Evolutionary conservation across 2,797 vertebrate species (phyloP).

Genomic region (Taeniopygia guttata): DNA sequence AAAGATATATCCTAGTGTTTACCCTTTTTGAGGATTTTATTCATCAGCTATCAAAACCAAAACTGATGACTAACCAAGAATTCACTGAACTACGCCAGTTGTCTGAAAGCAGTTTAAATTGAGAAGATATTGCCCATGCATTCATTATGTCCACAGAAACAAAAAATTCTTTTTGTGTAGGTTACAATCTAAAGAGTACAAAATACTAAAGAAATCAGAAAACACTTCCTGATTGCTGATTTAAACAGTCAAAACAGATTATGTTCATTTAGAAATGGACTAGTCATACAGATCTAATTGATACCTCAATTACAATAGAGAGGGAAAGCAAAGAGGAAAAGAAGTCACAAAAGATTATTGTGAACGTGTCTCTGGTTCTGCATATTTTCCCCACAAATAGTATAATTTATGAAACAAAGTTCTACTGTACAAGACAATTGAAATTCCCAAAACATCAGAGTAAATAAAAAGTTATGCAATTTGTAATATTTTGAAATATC

Average conservation of each 20-base stretch:
- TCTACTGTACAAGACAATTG: neutral
- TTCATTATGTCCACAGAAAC: neutral
- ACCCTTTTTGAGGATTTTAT: neutral
- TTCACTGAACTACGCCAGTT: neutral
- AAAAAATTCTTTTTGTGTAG: neutral
- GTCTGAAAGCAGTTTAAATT: neutral
- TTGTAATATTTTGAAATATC: neutral
- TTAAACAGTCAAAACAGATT: neutral
- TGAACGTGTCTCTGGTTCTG: slow-evolving; percentile 69
- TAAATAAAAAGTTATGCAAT: neutral
- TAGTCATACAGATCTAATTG: slow-evolving; percentile 81
- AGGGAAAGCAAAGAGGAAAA: slow-evolving; percentile 72
- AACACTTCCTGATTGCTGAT: neutral
- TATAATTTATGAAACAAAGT: slow-evolving; percentile 42
- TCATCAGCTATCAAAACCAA: neutral
- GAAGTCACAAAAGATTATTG: slow-evolving; percentile 62
- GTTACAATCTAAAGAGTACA: neutral
- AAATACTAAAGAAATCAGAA: neutral
- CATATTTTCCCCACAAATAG: slow-evolving; percentile 72
- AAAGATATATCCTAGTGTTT: neutral
- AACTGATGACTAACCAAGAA: neutral
- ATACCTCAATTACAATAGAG: slow-evolving; percentile 81
- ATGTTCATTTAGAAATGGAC: slow-evolving; percentile 42
- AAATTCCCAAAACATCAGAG: neutral
- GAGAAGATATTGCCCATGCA: neutral